phyloP scores from a whole-genome alignment of 1,140 invertebrate species.

The Anoplophora glabripennis region DNA sequence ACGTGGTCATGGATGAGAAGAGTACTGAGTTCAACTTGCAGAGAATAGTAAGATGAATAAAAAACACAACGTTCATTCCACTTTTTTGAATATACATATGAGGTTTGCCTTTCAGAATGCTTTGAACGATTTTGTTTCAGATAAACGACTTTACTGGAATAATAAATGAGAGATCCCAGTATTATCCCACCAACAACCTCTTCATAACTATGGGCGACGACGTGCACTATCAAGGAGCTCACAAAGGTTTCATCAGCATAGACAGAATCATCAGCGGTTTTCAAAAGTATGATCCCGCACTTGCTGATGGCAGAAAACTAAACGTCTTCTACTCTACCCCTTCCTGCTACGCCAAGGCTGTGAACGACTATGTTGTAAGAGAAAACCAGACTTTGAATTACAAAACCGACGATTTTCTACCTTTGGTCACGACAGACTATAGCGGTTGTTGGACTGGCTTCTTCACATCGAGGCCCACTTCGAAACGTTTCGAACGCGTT shows the following conservation, averaged over 20 bases:
- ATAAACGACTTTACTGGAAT: slow-evolving; percentile 57
- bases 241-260: slow-evolving; percentile 81
- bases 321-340: slow-evolving; percentile 96
- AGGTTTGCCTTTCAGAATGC: too few species aligned
- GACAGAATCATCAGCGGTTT: slow-evolving; percentile 82
- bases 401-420: slow-evolving; percentile 71
- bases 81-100: too few species aligned
- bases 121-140: too few species aligned
- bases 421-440: slow-evolving; percentile 76
- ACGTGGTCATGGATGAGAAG: slow-evolving; percentile 69
- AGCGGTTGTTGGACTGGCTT: slow-evolving; percentile 95
- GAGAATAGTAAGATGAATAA: slow-evolving; percentile 60
- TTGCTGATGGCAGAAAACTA: slow-evolving; percentile 68
- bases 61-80: too few species aligned
- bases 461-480: slow-evolving; percentile 83
- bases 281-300: slow-evolving; percentile 84
- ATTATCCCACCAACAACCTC: slow-evolving; percentile 68
- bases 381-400: slow-evolving; percentile 20
- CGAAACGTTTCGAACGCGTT: slow-evolving; percentile 76
- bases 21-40: slow-evolving; percentile 73
- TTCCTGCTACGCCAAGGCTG: slow-evolving; percentile 84
- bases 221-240: slow-evolving; percentile 84
- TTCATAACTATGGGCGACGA: slow-evolving; percentile 92
- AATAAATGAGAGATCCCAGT: slow-evolving; percentile 45
- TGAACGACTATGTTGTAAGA: slow-evolving; percentile 62